Evolutionary conservation across 2,888 invertebrate species (phyloP), one percentile per base, ranked within the genome.

Genomic region (Parnassius mnemosyne): DNA sequence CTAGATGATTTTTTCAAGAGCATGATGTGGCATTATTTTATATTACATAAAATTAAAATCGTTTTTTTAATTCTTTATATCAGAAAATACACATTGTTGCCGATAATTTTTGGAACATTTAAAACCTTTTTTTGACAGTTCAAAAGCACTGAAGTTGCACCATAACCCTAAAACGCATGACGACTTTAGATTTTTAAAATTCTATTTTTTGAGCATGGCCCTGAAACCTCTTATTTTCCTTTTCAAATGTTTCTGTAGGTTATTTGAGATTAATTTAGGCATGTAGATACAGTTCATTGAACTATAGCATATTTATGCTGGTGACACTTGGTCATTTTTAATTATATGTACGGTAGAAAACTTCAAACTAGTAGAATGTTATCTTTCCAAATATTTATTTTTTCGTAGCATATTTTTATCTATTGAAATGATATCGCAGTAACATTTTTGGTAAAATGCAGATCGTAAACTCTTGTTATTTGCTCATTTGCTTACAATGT

Each of bases 401-500:
- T 34, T 34, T 34, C 34, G 34, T 34, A 34, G 34, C 34, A 34
- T 34, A 34, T 34, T 34, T 34, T 34, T 34, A 34, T 25, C 12
- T 12, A 9, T 55, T 10, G 13, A 9, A 16, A 49, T 49, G 12
- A 49, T 13, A 12, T 46, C 34, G 34, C 34, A 12, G 7, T 11
- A 46, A 12, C n/a, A 3, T 49, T 13, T 47, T 49, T 43, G 0
- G 43, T 43, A 43, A 43, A n/a, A 12, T 12, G n/a, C 13, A 49
- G 12, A 49, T 13, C 3, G n/a, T 5, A 9, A 9, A 13, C 9
- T 13, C 13, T 49, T 49, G 7, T 58, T 52, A 3, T 55, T n/a
- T 12, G 60, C 53, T 16, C 5, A 12, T 62, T n/a, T 12, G 60
- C 63, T 64, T 64, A 56, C 51, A 25, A 59, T 9, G 7, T 63